These are phyloP conservation scores for Lissocephala sabroskyi DNA, from an alignment of 2,888 invertebrate species.

Conservation along the genomic window DNA sequence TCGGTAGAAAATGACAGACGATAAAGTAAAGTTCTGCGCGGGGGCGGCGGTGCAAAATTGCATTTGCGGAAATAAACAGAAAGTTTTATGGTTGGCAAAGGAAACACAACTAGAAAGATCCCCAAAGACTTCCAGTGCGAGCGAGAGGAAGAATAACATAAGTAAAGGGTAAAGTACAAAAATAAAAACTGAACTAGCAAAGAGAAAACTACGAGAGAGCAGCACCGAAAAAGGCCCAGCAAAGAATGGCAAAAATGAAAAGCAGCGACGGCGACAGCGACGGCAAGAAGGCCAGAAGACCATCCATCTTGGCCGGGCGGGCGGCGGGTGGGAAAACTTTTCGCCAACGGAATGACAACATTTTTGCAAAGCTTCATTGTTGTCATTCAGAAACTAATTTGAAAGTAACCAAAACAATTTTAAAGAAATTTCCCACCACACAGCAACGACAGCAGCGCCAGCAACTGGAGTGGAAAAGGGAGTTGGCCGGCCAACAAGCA, in stretches of 20 bases:
- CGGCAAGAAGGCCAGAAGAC: no score
- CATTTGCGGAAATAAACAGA: conserved; percentile 63
- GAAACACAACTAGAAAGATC: neutral
- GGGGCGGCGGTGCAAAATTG: conserved; percentile 47
- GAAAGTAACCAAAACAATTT: conserved; percentile 68
- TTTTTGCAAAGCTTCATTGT: conserved; percentile 64
- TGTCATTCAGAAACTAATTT: conserved; percentile 66
- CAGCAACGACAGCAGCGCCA: conserved; percentile 20
- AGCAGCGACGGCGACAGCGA: no score
- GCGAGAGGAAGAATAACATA: conserved; percentile 12
- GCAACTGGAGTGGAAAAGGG: conserved; percentile 11
- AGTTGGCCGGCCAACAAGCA: no score
- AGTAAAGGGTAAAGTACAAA: conserved; percentile 7
- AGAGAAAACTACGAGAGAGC: conserved; percentile 24
- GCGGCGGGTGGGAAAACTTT: no score
- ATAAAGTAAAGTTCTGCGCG: conserved; percentile 43
- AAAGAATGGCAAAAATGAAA: conserved; percentile 40
- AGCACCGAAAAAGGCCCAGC: conserved; percentile 6
- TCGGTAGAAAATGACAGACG: conserved; percentile 59
- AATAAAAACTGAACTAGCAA: no score
- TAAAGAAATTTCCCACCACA: conserved; percentile 63
- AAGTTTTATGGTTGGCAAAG: conserved; percentile 42
- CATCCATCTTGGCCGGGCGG: no score
- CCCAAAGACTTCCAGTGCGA: no score
- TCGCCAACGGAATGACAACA: conserved; percentile 66